Evolutionary conservation across 2,888 invertebrate genomes (phyloP), one percentile per base, ranked within the genome.

Genomic region (Panorpa germanica): DNA sequence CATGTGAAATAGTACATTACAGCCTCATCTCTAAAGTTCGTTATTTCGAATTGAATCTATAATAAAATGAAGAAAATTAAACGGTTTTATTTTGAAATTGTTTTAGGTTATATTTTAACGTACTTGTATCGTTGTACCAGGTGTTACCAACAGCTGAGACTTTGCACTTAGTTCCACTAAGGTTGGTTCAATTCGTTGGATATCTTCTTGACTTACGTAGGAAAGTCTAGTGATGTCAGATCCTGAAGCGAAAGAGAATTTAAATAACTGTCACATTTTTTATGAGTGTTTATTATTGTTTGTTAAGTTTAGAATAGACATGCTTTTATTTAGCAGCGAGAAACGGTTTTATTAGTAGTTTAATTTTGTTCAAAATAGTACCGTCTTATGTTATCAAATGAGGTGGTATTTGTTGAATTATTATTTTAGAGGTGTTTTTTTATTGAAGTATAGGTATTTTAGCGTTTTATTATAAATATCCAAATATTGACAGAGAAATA

Each of bases 11-110:
- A 52, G 40, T 66, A 70, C 35, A 54, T 55, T 12, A 61, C 59
- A 0, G 57, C 46, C 36, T 55, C 63, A 7, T 61, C 61, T n/a
- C 63, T 63, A 48, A 65, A 68, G 50, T 81, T 81, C 1, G 70
- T 73, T 1, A 81, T 68, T 49, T 77, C 73, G 42, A 75, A 80
- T 35, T 67, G 60, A n/a, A 81, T 43, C 52, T 59, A 45, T 4
- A 37, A 37, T 33, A 22, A 22, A 22, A 22, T 6, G n/a, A 10
- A 6, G 4, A 7, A 7, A 22, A 22, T 4, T 5, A n/a, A 13
- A 4, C 7, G 3, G 13, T 23, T 10, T 10, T 5, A 10, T n/a
- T 5, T 22, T 7, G 11, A 10, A 10, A 22, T 22, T 22, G 5
- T 6, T 6, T 9, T 4, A 7, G 22, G n/a, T 23, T 47, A 44